Evolutionary conservation across 2,797 vertebrate genomes (phyloP).

Genomic region (Antrozous pallidus): DNA sequence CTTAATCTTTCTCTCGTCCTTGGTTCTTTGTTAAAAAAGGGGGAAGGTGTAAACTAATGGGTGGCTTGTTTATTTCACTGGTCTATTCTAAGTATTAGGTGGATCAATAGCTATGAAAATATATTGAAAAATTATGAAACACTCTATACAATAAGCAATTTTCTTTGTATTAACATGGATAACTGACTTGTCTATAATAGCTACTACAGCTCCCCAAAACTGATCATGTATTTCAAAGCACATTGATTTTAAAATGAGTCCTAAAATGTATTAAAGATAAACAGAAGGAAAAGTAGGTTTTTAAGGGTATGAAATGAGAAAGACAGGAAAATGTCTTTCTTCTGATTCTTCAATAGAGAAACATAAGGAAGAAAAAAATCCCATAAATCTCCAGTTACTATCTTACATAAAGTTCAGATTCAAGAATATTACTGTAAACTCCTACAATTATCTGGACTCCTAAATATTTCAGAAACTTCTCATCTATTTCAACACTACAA

Average conservation of each 20-base stretch:
- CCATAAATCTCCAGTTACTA: background rate
- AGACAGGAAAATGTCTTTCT: conserved; percentile 36
- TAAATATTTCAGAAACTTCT: background rate
- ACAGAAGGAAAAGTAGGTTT: conserved; percentile 38
- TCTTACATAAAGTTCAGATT: conserved; percentile 40
- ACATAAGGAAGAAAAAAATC: background rate
- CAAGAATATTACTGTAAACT: conserved; percentile 35
- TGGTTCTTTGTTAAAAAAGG: background rate
- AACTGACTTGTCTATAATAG: background rate
- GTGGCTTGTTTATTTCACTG: background rate
- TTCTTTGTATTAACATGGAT: background rate
- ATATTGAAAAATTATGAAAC: background rate
- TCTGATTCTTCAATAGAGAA: conserved; percentile 45
- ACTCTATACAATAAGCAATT: background rate
- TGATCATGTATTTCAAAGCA: background rate
- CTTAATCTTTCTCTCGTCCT: background rate
- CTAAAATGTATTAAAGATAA: conserved; percentile 49
- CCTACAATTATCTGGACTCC: background rate
- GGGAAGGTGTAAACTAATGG: background rate
- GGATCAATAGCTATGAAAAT: background rate
- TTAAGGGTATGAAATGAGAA: background rate
- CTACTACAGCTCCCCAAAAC: background rate
- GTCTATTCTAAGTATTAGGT: background rate
- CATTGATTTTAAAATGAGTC: conserved; percentile 43
- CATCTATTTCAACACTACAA: conserved; percentile 13